Evolutionary conservation across 2,113 vertebrate species (phyloP).

Genomic region (Zapornia atra): DNA sequence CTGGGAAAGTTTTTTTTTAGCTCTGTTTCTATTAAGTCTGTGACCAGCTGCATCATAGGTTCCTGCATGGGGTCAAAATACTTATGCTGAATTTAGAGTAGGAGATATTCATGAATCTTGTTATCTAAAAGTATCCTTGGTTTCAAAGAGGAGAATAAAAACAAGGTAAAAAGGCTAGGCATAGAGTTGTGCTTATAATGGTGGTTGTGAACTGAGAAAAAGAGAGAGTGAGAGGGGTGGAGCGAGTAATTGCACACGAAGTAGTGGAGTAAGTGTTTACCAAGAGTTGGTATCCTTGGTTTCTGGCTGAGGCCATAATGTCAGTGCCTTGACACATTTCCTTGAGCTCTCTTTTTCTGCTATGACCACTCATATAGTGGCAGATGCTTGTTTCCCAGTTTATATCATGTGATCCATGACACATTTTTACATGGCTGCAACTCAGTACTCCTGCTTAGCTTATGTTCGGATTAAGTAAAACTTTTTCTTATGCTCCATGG

Average conservation of each 20-base stretch:
- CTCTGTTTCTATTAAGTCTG: not conserved
- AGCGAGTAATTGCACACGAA: not conserved
- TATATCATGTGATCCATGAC: not conserved
- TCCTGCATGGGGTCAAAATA: not conserved
- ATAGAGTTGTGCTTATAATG: not conserved
- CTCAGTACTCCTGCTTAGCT: not conserved
- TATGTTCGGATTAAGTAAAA: not conserved
- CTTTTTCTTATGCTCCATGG: not conserved
- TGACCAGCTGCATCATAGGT: not conserved
- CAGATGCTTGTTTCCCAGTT: not conserved
- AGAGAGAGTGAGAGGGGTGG: not conserved
- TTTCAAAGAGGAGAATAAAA: not conserved
- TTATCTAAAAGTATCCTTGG: not conserved
- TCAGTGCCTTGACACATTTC: not conserved
- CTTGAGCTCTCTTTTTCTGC: not conserved
- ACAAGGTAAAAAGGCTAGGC: not conserved
- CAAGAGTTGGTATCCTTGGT: too few relatives aligned
- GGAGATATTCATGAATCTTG: not conserved
- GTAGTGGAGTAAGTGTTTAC: not conserved
- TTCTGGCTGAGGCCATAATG: not conserved
- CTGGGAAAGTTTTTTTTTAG: constrained; percentile 4
- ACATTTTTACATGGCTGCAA: not conserved
- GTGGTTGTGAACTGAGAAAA: not conserved
- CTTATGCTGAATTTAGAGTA: not conserved
- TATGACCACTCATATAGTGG: accelerated